Percentiles rank a stretch among this genome's conserved stretches.
Conservation (phyloP, 2,888 invertebrate species). For the Pediacus dermestoides region DNA sequence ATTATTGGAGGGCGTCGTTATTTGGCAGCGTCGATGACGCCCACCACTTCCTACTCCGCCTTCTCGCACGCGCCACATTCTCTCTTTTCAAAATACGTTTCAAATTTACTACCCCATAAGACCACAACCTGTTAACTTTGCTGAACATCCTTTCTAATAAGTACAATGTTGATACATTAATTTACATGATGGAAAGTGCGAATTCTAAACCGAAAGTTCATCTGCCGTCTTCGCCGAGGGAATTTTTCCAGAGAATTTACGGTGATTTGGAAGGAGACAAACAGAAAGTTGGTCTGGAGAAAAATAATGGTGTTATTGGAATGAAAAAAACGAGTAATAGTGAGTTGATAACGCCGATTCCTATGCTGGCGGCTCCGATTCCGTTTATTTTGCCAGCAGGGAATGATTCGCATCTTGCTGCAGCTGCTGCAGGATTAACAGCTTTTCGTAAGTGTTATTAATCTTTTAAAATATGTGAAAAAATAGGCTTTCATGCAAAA, state of each 20-base stretch:
- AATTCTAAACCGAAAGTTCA: conserved; percentile 32
- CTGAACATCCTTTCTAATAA: too few relatives aligned
- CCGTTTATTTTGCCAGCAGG: conserved; percentile 44
- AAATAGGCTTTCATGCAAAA: not conserved
- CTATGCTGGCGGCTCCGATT: conserved; percentile 42
- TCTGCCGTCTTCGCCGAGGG: conserved; percentile 71
- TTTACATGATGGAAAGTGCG: too few relatives aligned
- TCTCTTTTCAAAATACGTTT: too few relatives aligned
- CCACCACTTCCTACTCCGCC: too few relatives aligned
- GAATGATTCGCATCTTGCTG: conserved; percentile 46
- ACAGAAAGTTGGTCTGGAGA: conserved; percentile 31
- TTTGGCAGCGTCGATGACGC: too few relatives aligned
- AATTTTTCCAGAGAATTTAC: conserved; percentile 77
- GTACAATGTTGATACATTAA: too few relatives aligned
- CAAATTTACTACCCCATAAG: too few relatives aligned
- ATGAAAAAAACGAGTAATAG: conserved; percentile 16
- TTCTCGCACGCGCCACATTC: too few relatives aligned
- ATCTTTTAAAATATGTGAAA: conserved; percentile 2
- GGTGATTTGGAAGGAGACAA: conserved; percentile 63
- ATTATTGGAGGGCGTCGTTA: too few relatives aligned
- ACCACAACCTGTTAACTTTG: too few relatives aligned
- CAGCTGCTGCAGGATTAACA: conserved; percentile 56
- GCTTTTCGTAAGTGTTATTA: conserved; percentile 52
- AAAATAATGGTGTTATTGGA: conserved; percentile 14
- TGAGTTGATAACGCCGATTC: conserved; percentile 42